A percentile compares a stretch with the other conserved stretches of the same genome.
These are phyloP conservation scores for Jaculus jaculus DNA, from an alignment of 2,113 vertebrate genomes.

Conservation along the genomic window DNA sequence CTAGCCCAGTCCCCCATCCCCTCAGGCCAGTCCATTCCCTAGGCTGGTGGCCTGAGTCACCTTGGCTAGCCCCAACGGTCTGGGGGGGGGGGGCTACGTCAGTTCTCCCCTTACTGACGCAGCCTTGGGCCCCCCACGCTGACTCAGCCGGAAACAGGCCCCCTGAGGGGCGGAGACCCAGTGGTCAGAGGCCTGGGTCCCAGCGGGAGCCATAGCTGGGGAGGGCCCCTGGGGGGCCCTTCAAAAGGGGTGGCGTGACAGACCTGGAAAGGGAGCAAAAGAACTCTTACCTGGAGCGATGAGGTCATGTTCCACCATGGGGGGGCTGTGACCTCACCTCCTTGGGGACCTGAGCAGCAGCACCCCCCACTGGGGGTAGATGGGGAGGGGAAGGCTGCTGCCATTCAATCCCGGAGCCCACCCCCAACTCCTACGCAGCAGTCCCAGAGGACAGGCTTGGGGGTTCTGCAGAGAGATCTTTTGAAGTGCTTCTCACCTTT, in stretches of 20 bases:
- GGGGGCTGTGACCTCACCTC: constrained; percentile 79
- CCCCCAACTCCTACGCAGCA: not conserved
- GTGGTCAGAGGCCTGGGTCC: constrained; percentile 73
- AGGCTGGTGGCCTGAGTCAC: constrained; percentile 79
- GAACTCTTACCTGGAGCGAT: constrained; percentile 71
- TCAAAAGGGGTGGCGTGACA: constrained; percentile 1
- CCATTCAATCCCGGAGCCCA: not conserved
- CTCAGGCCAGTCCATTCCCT: constrained; percentile 57
- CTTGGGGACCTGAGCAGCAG: not conserved
- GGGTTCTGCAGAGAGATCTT: not conserved
- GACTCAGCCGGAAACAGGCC: constrained; percentile 81
- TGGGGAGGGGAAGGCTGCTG: not conserved
- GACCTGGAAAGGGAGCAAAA: not conserved
- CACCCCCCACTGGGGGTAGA: not conserved
- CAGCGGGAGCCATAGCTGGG: not conserved
- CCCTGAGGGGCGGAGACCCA: constrained; percentile 71
- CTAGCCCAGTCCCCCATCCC: constrained; percentile 24
- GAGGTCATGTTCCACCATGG: constrained; percentile 71
- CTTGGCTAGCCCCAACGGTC: constrained; percentile 66
- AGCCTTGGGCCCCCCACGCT: constrained; percentile 75
- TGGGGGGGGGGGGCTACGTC: constrained; percentile 69
- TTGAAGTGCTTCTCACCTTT: not conserved
- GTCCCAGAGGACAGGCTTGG: not conserved
- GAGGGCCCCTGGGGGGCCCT: constrained; percentile 61
- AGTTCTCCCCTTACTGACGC: constrained; percentile 78